Percentiles rank a stretch among this genome's conserved stretches.
These are phyloP conservation scores for Lepidocyrtinus sp. DNA, from an alignment of 2,888 invertebrate genomes.

Conservation along the genomic window DNA sequence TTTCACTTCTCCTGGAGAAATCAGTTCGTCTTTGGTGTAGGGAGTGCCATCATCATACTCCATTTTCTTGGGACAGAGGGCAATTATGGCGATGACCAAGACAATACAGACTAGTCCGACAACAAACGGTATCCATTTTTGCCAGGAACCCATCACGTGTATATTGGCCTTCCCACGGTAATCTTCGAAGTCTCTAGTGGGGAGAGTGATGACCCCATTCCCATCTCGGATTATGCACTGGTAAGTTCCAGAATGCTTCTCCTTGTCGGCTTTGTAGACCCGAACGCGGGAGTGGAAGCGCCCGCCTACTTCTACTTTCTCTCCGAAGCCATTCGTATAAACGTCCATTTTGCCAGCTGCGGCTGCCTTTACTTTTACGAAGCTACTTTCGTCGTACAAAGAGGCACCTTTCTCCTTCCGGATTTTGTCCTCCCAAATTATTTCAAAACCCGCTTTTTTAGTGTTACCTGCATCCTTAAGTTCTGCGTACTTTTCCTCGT, in stretches of 20 bases:
- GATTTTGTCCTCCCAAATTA: not conserved
- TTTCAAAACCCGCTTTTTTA: no score
- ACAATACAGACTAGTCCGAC: not conserved
- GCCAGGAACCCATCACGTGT: constrained; percentile 19
- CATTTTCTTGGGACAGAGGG: constrained; percentile 36
- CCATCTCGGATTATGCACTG: constrained; percentile 48
- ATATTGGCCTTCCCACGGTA: constrained; percentile 34
- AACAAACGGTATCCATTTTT: not conserved
- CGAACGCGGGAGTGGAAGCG: constrained; percentile 22
- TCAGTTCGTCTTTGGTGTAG: constrained; percentile 46
- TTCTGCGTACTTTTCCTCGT: not conserved
- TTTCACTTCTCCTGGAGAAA: constrained; percentile 3
- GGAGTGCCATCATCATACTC: constrained; percentile 52
- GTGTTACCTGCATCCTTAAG: not conserved
- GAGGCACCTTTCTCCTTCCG: not conserved
- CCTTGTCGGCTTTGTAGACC: not conserved
- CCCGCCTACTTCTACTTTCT: not conserved
- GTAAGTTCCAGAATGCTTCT: constrained; percentile 21
- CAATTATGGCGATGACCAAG: constrained; percentile 3
- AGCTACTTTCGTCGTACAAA: not conserved
- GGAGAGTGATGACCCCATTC: constrained; percentile 43
- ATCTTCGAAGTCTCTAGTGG: not conserved
- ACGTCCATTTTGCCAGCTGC: constrained; percentile 13
- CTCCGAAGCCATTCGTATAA: constrained; percentile 15
- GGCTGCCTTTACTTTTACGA: not conserved